Evolutionary conservation across 2,797 vertebrate species (phyloP).

Genomic region (Thunnus albacares): DNA sequence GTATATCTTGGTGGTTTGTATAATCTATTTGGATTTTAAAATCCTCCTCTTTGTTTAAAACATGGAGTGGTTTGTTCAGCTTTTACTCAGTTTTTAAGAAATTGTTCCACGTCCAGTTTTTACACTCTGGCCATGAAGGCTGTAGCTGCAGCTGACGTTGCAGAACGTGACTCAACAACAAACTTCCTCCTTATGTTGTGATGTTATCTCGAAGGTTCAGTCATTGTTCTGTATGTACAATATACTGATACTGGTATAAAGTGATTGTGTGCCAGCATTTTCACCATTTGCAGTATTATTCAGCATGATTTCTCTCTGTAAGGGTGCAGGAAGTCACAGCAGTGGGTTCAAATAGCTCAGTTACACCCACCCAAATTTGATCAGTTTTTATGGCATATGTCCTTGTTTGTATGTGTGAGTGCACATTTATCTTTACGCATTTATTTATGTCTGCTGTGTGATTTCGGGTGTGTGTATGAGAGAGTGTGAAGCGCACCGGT

Average conservation of each 20-base stretch:
- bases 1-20: background rate
- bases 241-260: background rate
- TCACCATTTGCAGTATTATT: too few species aligned
- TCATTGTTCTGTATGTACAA: background rate
- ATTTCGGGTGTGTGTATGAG: background rate
- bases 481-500: conserved; percentile 56
- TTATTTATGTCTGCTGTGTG: too few species aligned
- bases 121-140: background rate
- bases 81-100: background rate
- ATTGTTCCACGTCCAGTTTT: background rate
- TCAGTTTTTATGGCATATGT: background rate
- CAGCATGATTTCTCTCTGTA: background rate
- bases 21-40: background rate
- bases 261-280: background rate
- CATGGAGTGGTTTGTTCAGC: too few species aligned
- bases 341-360: background rate
- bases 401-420: background rate
- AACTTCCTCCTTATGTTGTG: background rate
- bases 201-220: background rate
- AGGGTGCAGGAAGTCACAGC: background rate
- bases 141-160: background rate
- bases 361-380: background rate
- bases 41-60: background rate
- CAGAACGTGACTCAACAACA: conserved; percentile 9
- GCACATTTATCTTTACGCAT: too few species aligned